Evolutionary conservation across 2,113 vertebrate species (phyloP), one percentile per base, ranked within the genome.

Genomic region (Anguilla japonica): DNA sequence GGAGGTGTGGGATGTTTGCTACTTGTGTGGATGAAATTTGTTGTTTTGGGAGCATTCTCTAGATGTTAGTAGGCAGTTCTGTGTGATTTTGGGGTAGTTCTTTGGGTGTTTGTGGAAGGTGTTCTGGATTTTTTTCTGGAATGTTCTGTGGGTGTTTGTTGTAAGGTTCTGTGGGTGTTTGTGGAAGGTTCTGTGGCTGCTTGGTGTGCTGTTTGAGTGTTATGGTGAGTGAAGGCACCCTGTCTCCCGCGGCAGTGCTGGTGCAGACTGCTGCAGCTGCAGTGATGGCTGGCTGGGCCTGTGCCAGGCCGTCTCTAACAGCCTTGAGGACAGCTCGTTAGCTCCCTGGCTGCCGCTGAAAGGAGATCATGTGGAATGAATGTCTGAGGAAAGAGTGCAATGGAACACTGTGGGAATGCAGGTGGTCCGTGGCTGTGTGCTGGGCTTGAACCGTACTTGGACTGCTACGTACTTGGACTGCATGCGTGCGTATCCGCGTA

Each of bases 391-490:
- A 87, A 91, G 88, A 63, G 90, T 89, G 88, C 82, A 87, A 90
- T 90, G 91, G 89, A 93, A 89, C 92, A 91, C 91, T 90, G 87
- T 91, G 91, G 95, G 93, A 91, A 88, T 91, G 91, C 92, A 94
- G 93, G 92, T 93, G 91, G 91, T 91, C 92, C 89, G 85, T 87
- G 81, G 85, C 57, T 29, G 79, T 67, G 79, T 18, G 53, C 57
- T 60, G 82, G 46, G 22, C 7, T 39, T 83, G 14, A 20, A 40
- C 20, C 81, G 14, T 39, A 46, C 43, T 53, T 6, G 20, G 22
- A 50, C n/a, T 34, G 82, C 79, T n/a, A 57, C 81, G 14, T 39
- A 46, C 43, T 53, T 6, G 20, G 22, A 50, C n/a, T 34, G 82
- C 79, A 34, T 79, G 71, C 53, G 22, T 84, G 80, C 79, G n/a